Conservation (phyloP, 2,888 invertebrate species). For the Tenthredo scrophulariae region DNA sequence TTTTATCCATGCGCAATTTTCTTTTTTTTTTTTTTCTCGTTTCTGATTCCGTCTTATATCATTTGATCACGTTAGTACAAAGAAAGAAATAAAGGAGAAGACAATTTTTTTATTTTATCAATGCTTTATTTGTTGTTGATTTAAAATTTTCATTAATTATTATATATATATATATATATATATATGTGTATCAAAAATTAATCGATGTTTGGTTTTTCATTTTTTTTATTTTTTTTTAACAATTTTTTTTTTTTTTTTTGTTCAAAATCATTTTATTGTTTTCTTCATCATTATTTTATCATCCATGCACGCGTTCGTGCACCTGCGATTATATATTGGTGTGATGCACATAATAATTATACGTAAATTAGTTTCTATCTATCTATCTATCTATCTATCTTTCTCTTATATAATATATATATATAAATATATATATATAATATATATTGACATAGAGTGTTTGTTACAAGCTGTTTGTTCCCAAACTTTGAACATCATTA, state of each 20-base stretch:
- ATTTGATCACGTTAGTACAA: background rate
- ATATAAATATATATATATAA: background rate
- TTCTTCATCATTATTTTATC: conserved; percentile 19
- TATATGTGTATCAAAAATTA: background rate
- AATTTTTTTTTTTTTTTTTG: conserved; percentile 44
- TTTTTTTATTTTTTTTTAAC: background rate
- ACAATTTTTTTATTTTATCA: conserved; percentile 5
- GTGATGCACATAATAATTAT: conserved; percentile 66
- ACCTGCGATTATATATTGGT: conserved; percentile 69
- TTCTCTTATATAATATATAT: background rate
- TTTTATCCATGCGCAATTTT: background rate
- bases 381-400: conserved; percentile 11
- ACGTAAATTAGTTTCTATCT: background rate
- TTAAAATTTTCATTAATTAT: background rate
- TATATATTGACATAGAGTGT: background rate
- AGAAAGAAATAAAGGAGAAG: background rate
- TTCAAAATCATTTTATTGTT: conserved; percentile 45
- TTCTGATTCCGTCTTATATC: background rate
- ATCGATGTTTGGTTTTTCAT: background rate
- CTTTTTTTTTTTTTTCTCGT: background rate
- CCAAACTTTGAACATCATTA: conserved; percentile 2
- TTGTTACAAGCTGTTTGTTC: conserved; percentile 15
- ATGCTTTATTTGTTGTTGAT: background rate
- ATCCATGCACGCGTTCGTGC: conserved; percentile 60
- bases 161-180: background rate